Evolutionary conservation across 2,797 vertebrate genomes (phyloP).

Genomic region (Pseudochromis fuscus): DNA sequence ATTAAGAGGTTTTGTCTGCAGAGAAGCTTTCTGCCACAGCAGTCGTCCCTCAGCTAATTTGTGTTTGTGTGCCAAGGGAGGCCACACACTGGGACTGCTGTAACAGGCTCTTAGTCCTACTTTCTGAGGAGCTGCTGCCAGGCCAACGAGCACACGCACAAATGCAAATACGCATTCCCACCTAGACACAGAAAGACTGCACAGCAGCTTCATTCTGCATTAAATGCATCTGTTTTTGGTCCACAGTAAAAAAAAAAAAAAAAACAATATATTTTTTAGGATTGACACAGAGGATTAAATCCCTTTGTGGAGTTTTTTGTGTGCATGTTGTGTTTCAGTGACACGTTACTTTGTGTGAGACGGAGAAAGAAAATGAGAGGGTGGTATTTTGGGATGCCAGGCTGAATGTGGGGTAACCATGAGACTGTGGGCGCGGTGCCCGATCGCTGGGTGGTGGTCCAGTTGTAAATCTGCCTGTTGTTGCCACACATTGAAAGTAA

Average conservation of each 20-base stretch:
- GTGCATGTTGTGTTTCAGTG: slow-evolving; percentile 25
- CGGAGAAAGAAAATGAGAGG: slow-evolving; percentile 29
- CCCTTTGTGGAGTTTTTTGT: slow-evolving; percentile 33
- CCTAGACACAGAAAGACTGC: slow-evolving; percentile 43
- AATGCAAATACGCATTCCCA: slow-evolving; percentile 57
- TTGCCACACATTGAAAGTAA: slow-evolving; percentile 66
- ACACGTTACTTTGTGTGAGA: slow-evolving; percentile 27
- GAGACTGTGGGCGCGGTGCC: slow-evolving; percentile 72
- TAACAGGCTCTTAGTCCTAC: slow-evolving; percentile 80
- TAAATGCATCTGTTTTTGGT: slow-evolving; percentile 46
- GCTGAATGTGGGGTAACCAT: slow-evolving; percentile 72
- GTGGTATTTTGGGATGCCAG: slow-evolving; percentile 64
- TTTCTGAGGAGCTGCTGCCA: slow-evolving; percentile 76
- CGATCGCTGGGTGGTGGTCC: slow-evolving; percentile 64
- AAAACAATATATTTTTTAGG: slow-evolving; percentile 37
- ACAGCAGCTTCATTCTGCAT: slow-evolving; percentile 42
- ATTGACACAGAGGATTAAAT: slow-evolving; percentile 30
- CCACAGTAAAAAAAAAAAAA: too few relatives aligned
- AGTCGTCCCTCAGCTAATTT: slow-evolving; percentile 84
- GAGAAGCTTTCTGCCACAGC: slow-evolving; percentile 81
- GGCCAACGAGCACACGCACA: slow-evolving; percentile 64
- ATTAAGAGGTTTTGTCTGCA: slow-evolving; percentile 85
- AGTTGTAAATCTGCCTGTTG: slow-evolving; percentile 74
- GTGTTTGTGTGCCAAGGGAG: slow-evolving; percentile 83
- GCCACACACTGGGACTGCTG: slow-evolving; percentile 82